A percentile compares a stretch with the other conserved stretches of the same genome.
phyloP scores from a whole-genome alignment of 2,113 vertebrate genomes.

The Taurulus bubalis region DNA sequence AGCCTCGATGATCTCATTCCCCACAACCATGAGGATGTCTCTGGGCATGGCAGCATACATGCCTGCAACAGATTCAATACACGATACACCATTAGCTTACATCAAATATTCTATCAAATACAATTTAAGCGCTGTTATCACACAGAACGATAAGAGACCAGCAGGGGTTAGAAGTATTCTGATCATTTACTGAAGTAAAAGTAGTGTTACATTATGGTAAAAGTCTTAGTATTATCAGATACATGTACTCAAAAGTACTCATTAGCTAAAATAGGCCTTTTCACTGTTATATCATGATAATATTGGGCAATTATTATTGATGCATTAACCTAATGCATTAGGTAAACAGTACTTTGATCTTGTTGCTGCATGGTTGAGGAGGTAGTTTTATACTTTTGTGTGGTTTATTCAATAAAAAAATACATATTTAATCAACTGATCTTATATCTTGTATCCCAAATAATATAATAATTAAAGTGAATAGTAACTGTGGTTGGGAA shows the following conservation, averaged over 20 bases:
- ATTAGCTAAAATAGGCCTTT: background rate
- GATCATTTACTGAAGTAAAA: background rate
- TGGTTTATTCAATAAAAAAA: background rate
- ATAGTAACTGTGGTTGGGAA: background rate
- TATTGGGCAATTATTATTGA: background rate
- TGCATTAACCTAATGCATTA: background rate
- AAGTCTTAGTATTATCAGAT: background rate
- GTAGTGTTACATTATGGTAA: background rate
- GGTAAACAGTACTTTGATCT: background rate
- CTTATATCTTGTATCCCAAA: background rate
- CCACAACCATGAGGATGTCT: conserved; percentile 96
- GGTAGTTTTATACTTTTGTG: background rate
- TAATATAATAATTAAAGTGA: no score
- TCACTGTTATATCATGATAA: background rate
- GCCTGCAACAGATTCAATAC: conserved; percentile 79
- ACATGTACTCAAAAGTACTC: background rate
- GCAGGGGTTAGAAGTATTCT: background rate
- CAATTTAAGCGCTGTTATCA: background rate
- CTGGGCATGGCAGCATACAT: conserved; percentile 99
- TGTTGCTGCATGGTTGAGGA: background rate
- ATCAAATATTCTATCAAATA: background rate
- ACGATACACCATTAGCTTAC: background rate
- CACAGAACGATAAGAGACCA: background rate
- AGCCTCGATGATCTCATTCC: conserved; percentile 98
- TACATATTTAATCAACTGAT: background rate